These are phyloP conservation scores for Dryobota labecula DNA, from an alignment of 2,888 invertebrate species.

Conservation along the genomic window DNA sequence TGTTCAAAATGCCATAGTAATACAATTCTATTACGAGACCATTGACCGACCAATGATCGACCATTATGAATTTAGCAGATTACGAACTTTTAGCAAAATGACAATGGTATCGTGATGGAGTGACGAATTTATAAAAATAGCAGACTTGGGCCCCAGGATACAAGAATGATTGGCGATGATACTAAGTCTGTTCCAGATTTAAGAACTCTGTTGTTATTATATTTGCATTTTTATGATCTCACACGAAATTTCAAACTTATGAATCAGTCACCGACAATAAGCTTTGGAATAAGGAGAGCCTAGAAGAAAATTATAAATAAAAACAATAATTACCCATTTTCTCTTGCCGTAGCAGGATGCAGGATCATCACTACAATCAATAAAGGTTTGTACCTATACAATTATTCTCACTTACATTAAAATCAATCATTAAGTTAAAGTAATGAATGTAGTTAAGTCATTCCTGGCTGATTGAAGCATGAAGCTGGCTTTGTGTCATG, in stretches of 20 bases:
- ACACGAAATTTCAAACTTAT: no score
- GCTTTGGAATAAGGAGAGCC: neutral
- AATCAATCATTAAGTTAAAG: constrained; percentile 47
- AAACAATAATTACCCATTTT: neutral
- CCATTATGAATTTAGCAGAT: no score
- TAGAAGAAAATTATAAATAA: neutral
- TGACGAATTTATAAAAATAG: no score
- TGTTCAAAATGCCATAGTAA: no score
- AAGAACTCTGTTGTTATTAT: no score
- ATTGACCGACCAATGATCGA: no score
- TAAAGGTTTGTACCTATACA: constrained; percentile 15
- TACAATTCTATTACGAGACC: no score
- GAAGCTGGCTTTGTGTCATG: constrained; percentile 73
- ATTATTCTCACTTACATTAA: constrained; percentile 52
- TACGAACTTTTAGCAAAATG: no score
- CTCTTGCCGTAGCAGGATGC: neutral
- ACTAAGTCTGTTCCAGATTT: neutral
- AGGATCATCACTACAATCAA: constrained; percentile 15
- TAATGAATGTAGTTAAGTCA: constrained; percentile 56
- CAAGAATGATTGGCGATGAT: neutral
- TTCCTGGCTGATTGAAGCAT: constrained; percentile 74
- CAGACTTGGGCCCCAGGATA: no score
- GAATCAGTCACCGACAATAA: neutral
- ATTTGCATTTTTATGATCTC: no score
- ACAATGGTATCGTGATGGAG: no score